A percentile compares a stretch with the other conserved stretches of the same genome.
phyloP scores from a whole-genome alignment of 2,797 vertebrate genomes.

The Xerus rutilus region DNA sequence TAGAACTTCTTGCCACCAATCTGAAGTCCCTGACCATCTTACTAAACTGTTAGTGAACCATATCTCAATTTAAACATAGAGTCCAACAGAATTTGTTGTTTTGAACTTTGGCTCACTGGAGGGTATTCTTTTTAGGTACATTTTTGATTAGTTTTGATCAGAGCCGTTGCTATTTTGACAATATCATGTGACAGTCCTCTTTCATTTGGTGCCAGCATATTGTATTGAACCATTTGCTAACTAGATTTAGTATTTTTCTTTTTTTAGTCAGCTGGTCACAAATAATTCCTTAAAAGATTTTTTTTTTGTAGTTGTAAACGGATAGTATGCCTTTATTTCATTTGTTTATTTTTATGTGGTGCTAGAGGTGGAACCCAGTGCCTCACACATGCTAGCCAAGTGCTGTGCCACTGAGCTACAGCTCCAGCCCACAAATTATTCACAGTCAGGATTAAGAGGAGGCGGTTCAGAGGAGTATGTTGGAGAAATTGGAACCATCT shows the following conservation, averaged over 20 bases:
- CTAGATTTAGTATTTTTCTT: not conserved
- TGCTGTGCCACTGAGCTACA: too few species aligned
- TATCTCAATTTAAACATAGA: not conserved
- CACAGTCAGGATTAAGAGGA: not conserved
- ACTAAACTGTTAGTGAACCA: not conserved
- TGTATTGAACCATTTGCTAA: not conserved
- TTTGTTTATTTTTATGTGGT: too few species aligned
- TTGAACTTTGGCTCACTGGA: not conserved
- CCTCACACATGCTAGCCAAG: too few species aligned
- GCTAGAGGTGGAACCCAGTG: too few species aligned
- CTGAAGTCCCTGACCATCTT: not conserved
- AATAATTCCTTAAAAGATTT: not conserved
- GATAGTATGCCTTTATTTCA: too few species aligned
- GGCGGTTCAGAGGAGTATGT: not conserved
- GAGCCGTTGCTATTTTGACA: too few species aligned
- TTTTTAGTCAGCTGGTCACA: not conserved
- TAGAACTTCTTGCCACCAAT: not conserved
- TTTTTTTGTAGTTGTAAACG: too few species aligned
- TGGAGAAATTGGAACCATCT: not conserved
- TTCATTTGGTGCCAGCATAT: not conserved
- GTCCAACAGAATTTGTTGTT: not conserved
- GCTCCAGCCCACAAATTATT: not conserved
- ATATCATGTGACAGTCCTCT: too few species aligned
- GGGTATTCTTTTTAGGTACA: not conserved
- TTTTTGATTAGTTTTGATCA: not conserved